Evolutionary conservation across 1,140 invertebrate species (phyloP).

Genomic region (Matsumurasca onukii): DNA sequence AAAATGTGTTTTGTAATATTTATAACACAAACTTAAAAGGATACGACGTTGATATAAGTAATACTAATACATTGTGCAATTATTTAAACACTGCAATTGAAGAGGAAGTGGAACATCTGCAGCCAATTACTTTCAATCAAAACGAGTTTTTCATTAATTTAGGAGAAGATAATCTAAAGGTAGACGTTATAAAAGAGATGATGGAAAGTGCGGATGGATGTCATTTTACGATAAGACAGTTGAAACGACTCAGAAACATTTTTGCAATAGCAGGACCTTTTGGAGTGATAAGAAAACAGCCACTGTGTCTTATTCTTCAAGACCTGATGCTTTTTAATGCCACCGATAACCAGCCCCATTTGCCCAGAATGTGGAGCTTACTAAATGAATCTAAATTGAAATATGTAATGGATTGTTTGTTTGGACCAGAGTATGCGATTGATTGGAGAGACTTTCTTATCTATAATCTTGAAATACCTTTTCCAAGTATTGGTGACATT

Average conservation of each 20-base stretch:
- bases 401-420: slow-evolving; percentile 51
- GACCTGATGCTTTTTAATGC: slow-evolving; percentile 54
- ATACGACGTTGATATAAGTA: slow-evolving; percentile 56
- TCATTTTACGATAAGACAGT: slow-evolving; percentile 44
- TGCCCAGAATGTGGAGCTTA: slow-evolving; percentile 54
- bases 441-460: slow-evolving; percentile 64
- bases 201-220: background rate
- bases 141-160: slow-evolving; percentile 48
- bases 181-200: slow-evolving; percentile 41
- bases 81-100: slow-evolving; percentile 58
- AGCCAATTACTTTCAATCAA: slow-evolving; percentile 50
- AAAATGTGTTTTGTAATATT: slow-evolving; percentile 3
- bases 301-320: slow-evolving; percentile 57
- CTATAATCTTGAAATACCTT: slow-evolving; percentile 54
- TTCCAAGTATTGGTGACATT: slow-evolving; percentile 54
- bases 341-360: slow-evolving; percentile 48
- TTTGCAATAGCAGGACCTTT: slow-evolving; percentile 54
- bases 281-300: slow-evolving; percentile 52
- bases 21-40: slow-evolving; percentile 2
- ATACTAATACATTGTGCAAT: slow-evolving; percentile 54
- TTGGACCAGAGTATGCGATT: slow-evolving; percentile 52
- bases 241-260: slow-evolving; percentile 51
- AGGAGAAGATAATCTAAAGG: background rate
- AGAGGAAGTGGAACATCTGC: slow-evolving; percentile 49
- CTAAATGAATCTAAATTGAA: slow-evolving; percentile 52